phyloP scores from a whole-genome alignment of 2,888 invertebrate genomes.

The Alsophila aescularia region DNA sequence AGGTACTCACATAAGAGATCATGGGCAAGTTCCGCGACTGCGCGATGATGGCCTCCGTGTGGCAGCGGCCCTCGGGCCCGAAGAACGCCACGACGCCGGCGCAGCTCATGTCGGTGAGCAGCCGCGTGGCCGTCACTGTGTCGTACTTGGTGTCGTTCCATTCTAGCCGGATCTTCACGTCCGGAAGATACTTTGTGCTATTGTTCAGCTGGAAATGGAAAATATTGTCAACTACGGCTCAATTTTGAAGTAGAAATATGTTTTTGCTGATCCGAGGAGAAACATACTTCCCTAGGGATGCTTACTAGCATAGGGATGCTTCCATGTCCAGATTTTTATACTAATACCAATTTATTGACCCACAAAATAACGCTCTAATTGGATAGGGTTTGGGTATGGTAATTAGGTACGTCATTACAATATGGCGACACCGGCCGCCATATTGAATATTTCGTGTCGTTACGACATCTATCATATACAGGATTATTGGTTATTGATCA shows the following conservation, averaged over 20 bases:
- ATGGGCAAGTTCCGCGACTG: slow-evolving; percentile 97
- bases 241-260: neutral
- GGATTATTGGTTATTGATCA: too few species aligned
- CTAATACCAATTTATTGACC: too few species aligned
- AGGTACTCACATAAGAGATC: slow-evolving; percentile 97
- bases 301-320: too few species aligned
- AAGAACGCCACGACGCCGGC: slow-evolving; percentile 96
- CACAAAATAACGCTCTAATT: too few species aligned
- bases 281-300: too few species aligned
- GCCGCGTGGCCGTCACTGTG: slow-evolving; percentile 91
- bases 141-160: slow-evolving; percentile 95
- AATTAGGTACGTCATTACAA: too few species aligned
- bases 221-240: neutral
- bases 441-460: too few species aligned
- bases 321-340: too few species aligned
- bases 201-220: slow-evolving; percentile 87
- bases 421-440: too few species aligned
- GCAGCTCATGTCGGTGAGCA: slow-evolving; percentile 96
- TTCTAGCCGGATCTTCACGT: slow-evolving; percentile 88
- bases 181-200: slow-evolving; percentile 87
- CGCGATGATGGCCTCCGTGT: slow-evolving; percentile 97
- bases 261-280: too few species aligned
- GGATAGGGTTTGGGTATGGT: too few species aligned
- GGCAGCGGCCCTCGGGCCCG: slow-evolving; percentile 97
- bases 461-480: too few species aligned